Percentiles rank a stretch among this genome's conserved stretches.
These are phyloP conservation scores for Apostichopus californicus DNA, from an alignment of 35 echinoderm and acorn worm genomes.

Conservation along the genomic window DNA sequence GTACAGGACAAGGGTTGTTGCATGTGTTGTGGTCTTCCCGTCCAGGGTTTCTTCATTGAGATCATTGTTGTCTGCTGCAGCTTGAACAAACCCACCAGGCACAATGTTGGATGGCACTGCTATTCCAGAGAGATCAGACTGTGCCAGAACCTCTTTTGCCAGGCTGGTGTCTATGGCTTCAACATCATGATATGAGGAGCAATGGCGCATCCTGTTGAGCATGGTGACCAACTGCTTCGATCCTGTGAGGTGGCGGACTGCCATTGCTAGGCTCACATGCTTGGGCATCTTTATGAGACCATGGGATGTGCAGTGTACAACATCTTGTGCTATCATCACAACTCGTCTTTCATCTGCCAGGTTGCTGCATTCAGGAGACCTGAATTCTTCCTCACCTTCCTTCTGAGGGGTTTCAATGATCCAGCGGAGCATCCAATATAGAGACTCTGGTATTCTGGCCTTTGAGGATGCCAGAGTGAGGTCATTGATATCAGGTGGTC, in stretches of 20 bases:
- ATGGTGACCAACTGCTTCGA: slow-evolving; percentile 57
- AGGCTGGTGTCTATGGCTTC: slow-evolving; percentile 43
- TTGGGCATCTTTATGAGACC: slow-evolving; percentile 43
- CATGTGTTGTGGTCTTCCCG: slow-evolving; percentile 54
- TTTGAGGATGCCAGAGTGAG: slow-evolving; percentile 15
- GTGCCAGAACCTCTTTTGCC: slow-evolving; percentile 15
- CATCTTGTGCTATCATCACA: slow-evolving; percentile 51
- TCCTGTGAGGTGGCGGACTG: slow-evolving; percentile 51
- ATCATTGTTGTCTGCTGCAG: slow-evolving; percentile 61
- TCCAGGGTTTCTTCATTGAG: slow-evolving; percentile 60
- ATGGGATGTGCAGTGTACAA: slow-evolving; percentile 39
- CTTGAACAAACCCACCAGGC: slow-evolving; percentile 43
- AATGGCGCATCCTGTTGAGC: slow-evolving; percentile 53
- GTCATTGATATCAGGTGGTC: neutral
- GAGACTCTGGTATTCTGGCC: neutral
- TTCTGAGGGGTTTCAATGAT: slow-evolving; percentile 52
- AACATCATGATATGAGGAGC: slow-evolving; percentile 49
- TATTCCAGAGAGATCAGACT: slow-evolving; percentile 1
- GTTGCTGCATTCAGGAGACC: neutral
- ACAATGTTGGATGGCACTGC: neutral
- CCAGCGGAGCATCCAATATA: slow-evolving; percentile 28
- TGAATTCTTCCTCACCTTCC: neutral
- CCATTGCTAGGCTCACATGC: slow-evolving; percentile 57
- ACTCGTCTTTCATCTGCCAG: slow-evolving; percentile 40
- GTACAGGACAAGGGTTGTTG: slow-evolving; percentile 51